A percentile compares a stretch with the other conserved stretches of the same genome.
phyloP scores from a whole-genome alignment of 2,113 vertebrate species.

The Acinonyx jubatus region DNA sequence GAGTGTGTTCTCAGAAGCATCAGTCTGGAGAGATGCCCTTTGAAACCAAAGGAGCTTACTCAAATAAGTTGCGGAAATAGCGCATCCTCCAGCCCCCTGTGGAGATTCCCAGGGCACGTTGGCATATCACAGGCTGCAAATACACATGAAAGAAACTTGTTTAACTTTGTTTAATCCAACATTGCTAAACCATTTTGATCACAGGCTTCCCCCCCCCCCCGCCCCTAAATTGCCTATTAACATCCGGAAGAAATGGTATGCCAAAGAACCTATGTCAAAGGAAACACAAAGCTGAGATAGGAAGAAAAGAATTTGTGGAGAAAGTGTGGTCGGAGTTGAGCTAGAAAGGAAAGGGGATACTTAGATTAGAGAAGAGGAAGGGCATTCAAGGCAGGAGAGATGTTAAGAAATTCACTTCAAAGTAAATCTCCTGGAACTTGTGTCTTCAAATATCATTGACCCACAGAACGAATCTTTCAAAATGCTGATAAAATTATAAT shows the following conservation, averaged over 20 bases:
- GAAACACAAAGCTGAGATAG: neutral
- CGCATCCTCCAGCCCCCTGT: neutral
- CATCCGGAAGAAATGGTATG: neutral
- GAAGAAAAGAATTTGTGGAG: neutral
- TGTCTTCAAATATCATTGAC: neutral
- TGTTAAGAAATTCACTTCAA: neutral
- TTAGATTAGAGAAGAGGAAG: neutral
- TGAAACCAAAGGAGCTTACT: slow-evolving; percentile 35
- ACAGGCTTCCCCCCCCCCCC: neutral
- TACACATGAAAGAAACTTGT: neutral
- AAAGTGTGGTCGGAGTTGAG: neutral
- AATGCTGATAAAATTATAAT: neutral
- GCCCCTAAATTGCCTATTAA: neutral
- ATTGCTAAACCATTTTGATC: slow-evolving; percentile 28
- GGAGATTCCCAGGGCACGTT: neutral
- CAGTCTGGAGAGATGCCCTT: neutral
- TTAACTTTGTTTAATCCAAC: neutral
- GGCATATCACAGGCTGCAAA: neutral
- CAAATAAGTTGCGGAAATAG: neutral
- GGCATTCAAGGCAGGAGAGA: neutral
- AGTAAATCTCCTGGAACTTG: neutral
- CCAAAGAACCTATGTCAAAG: neutral
- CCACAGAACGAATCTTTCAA: neutral
- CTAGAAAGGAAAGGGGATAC: neutral
- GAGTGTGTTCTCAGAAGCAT: neutral